Conservation (phyloP, 2,888 invertebrate species). For the Sialis lutaria region DNA sequence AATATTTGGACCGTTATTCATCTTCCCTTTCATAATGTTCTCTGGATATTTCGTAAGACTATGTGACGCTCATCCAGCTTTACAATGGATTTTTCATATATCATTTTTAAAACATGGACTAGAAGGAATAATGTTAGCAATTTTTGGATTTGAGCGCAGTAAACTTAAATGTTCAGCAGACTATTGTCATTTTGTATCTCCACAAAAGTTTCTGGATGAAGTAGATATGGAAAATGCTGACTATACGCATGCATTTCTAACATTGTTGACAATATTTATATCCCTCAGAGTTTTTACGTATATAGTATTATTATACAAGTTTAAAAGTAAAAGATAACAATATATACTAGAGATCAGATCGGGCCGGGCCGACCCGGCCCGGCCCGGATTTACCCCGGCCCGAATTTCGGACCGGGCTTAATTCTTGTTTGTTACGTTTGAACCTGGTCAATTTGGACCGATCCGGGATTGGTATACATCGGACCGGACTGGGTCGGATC, state of each 20-base stretch:
- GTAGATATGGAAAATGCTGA: conserved; percentile 50
- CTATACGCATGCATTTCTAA: conserved; percentile 45
- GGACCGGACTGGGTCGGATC: too few relatives aligned
- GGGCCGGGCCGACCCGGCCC: too few relatives aligned
- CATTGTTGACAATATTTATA: conserved; percentile 45
- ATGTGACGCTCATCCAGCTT: conserved; percentile 56
- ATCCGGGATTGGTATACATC: too few relatives aligned
- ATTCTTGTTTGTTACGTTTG: too few relatives aligned
- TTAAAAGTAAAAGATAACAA: conserved; percentile 31
- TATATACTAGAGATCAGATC: too few relatives aligned
- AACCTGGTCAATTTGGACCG: too few relatives aligned
- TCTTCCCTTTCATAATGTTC: conserved; percentile 77
- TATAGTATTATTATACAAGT: conserved; percentile 43
- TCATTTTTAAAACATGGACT: conserved; percentile 83
- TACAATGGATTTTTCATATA: conserved; percentile 73
- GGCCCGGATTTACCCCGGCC: too few relatives aligned
- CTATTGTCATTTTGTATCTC: conserved; percentile 58
- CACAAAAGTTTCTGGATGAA: conserved; percentile 54
- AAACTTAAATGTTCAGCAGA: conserved; percentile 54
- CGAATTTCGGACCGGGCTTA: too few relatives aligned
- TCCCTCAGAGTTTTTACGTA: conserved; percentile 45
- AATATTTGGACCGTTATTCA: conserved; percentile 73
- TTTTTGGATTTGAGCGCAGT: conserved; percentile 65
- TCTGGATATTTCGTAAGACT: conserved; percentile 84
- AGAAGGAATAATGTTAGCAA: conserved; percentile 62